These are phyloP conservation scores for Ranitomeya variabilis DNA, from an alignment of 2,113 vertebrate species.

Conservation along the genomic window DNA sequence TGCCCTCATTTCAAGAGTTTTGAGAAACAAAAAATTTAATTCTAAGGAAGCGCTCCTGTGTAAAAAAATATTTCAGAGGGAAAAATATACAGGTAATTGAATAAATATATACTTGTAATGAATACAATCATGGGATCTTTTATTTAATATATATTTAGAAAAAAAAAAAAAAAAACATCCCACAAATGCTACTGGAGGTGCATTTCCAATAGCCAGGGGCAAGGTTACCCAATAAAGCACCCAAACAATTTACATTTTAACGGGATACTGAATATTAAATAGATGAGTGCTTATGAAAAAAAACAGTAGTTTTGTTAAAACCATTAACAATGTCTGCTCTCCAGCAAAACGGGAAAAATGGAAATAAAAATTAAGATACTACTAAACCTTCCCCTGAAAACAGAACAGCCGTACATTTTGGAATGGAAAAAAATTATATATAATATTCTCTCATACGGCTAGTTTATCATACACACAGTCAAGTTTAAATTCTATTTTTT, in stretches of 20 bases:
- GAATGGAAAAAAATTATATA: conserved; percentile 62
- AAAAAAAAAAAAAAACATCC: not conserved
- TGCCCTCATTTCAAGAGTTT: not conserved
- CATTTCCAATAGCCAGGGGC: not conserved
- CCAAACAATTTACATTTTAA: not conserved
- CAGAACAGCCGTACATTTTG: conserved; percentile 28
- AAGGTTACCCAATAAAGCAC: not conserved
- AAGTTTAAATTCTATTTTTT: conserved; percentile 59
- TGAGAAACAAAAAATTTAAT: not conserved
- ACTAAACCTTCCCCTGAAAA: conserved; percentile 23
- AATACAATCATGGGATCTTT: conserved; percentile 6
- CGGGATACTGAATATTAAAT: not conserved
- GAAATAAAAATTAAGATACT: not conserved
- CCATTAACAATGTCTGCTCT: not conserved
- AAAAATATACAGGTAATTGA: not conserved
- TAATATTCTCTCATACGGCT: conserved; percentile 54
- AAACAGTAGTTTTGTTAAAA: conserved; percentile 19
- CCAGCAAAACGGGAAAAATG: not conserved
- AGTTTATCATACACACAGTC: conserved; percentile 56
- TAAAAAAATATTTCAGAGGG: not conserved
- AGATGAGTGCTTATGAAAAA: conserved; percentile 4
- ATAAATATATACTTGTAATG: conserved; percentile 13
- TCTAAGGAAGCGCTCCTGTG: not conserved
- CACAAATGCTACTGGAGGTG: not conserved
- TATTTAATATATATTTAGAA: not conserved